Base-by-base conservation (phyloP, 1,140 invertebrate species). In the Homalodisca vitripennis region DNA sequence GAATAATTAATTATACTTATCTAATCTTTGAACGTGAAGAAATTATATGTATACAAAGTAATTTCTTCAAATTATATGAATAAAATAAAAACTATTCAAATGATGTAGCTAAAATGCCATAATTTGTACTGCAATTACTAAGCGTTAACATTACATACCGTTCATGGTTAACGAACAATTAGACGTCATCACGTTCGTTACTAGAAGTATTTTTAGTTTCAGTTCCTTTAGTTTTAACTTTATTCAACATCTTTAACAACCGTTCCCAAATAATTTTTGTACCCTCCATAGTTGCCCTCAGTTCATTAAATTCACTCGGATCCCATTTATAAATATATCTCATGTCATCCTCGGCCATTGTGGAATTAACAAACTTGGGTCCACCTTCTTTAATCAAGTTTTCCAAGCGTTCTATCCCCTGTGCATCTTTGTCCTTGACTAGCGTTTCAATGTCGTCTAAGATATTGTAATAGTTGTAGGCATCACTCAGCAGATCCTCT, bases 381-480 rank as follows among this genome's bases (percentile, higher is more conserved):
- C 60, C 60, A 1, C 60, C 60, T 14, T 29, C 60, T 32, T n/a
- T 63, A 6, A 31, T 63, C 1, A 63, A 29, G 3, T 14, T 22
- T 10, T 32, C 29, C 14, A n/a, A n/a, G 3, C 17, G 14, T 22
- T 63, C 14, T 26, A 31, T n/a, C 1, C 60, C 60, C 17, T 32
- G 2, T 14, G 29, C 17, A 3, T 63, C 60, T 29, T 31, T 63
- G 1, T 30, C 27, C 12, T 30, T 32, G 20, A 63, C 13, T 17
- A 63, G 29, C 34, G n/a, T 63, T 29, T 29, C 60, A 2, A 63
- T 31, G 20, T 32, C 31, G 3, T 63, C 60, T 22, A 63, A 22
- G 6, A 32, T 32, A 29, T 63, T 32, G 60, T 63, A 32, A n/a
- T 63, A 63, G 6, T 63, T 32, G n/a, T 32, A 63, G 24, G 30